These are phyloP conservation scores for Clostera curtula DNA, from an alignment of 2,888 invertebrate species.

Conservation along the genomic window DNA sequence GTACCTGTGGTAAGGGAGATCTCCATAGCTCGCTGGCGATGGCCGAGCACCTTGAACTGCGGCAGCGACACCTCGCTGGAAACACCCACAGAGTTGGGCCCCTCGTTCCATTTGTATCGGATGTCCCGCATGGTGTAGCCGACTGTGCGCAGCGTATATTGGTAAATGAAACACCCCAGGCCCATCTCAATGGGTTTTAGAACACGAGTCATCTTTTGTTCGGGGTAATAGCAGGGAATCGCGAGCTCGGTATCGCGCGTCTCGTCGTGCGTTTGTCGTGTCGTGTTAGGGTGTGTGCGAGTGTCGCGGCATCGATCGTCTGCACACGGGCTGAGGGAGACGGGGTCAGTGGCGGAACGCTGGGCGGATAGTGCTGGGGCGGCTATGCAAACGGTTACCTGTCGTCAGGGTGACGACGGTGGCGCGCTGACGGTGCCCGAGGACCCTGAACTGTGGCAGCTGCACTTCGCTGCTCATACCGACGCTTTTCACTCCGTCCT, in stretches of 20 bases:
- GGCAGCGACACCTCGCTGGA: constrained; percentile 97
- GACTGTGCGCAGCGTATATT: constrained; percentile 82
- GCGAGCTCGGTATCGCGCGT: constrained; percentile 57
- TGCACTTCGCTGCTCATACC: constrained; percentile 96
- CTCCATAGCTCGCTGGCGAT: constrained; percentile 96
- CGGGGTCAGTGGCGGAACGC: constrained; percentile 64
- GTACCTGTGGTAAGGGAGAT: constrained; percentile 97
- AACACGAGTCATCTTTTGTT: constrained; percentile 63
- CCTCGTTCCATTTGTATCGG: constrained; percentile 98
- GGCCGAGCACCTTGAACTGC: constrained; percentile 98
- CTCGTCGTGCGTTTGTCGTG: constrained; percentile 61
- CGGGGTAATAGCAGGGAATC: constrained; percentile 59
- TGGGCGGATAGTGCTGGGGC: constrained; percentile 60
- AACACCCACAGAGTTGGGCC: constrained; percentile 95
- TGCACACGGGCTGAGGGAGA: constrained; percentile 69
- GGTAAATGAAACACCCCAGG: constrained; percentile 69
- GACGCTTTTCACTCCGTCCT: constrained; percentile 93
- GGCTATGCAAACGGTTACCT: constrained; percentile 81
- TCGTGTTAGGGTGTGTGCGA: constrained; percentile 65
- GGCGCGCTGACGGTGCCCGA: constrained; percentile 96
- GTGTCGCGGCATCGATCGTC: constrained; percentile 59
- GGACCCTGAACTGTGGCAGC: constrained; percentile 97
- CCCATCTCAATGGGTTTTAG: constrained; percentile 74
- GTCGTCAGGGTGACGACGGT: constrained; percentile 96
- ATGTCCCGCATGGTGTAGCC: constrained; percentile 99